Evolutionary conservation across 2,888 invertebrate species (phyloP).

Genomic region (Cacoxenus indagator): DNA sequence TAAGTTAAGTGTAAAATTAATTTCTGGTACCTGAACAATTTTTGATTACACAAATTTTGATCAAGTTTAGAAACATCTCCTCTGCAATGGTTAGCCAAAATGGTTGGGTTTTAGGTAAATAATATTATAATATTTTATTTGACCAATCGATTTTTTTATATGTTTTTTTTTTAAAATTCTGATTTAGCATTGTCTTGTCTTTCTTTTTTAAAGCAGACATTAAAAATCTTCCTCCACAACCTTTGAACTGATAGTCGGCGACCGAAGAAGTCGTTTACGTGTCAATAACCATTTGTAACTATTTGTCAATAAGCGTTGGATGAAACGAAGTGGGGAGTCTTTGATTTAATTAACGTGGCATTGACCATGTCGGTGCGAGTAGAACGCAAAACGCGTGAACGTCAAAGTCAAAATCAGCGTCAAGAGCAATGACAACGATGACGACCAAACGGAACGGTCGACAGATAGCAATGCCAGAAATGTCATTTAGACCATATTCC

Average conservation of each 20-base stretch:
- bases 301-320: conserved; percentile 53
- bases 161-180: no score
- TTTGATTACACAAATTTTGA: no score
- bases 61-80: no score
- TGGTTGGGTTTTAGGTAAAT: no score
- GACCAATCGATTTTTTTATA: no score
- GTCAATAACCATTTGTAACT: conserved; percentile 66
- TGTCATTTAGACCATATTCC: conserved; percentile 24
- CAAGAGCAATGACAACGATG: background rate
- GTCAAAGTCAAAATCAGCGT: background rate
- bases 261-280: conserved; percentile 53
- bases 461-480: conserved; percentile 14
- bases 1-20: no score
- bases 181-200: no score
- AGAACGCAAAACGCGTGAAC: conserved; percentile 14
- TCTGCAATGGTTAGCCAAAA: no score
- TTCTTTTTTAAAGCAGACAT: background rate
- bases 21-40: no score
- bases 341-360: conserved; percentile 67
- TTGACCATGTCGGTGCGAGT: conserved; percentile 59
- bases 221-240: background rate
- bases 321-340: conserved; percentile 36
- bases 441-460: conserved; percentile 3
- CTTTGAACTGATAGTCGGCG: background rate
- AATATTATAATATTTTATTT: no score